phyloP scores from a whole-genome alignment of 2,888 invertebrate genomes.

The Netelia inedita region DNA sequence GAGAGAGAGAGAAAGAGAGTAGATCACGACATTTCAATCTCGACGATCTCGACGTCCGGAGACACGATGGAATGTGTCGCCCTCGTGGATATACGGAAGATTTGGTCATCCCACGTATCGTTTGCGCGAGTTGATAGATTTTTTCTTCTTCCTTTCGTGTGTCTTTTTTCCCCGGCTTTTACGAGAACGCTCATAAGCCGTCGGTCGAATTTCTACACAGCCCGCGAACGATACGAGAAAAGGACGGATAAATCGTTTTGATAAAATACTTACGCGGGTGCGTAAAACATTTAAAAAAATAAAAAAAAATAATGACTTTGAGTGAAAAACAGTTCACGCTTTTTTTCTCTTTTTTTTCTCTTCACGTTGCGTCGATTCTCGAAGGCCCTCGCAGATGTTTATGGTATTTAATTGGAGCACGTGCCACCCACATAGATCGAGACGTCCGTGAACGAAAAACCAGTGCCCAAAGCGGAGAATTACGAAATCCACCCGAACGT shows the following conservation, averaged over 20 bases:
- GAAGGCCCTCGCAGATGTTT: background rate
- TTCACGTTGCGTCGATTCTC: background rate
- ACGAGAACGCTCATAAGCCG: constrained; percentile 43
- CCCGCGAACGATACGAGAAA: constrained; percentile 41
- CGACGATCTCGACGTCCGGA: constrained; percentile 39
- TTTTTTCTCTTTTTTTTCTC: constrained; percentile 19
- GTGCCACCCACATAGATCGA: constrained; percentile 49
- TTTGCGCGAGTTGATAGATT: constrained; percentile 62
- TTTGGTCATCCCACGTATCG: constrained; percentile 70
- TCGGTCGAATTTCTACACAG: constrained; percentile 66
- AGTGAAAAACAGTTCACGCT: constrained; percentile 21
- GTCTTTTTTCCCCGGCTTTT: constrained; percentile 7
- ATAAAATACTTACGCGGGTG: constrained; percentile 12
- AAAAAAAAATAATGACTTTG: constrained; percentile 14
- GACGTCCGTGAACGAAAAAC: constrained; percentile 44
- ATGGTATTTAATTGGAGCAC: constrained; percentile 6
- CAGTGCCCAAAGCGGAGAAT: constrained; percentile 40
- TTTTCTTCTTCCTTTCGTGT: constrained; percentile 17
- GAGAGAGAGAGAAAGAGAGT: constrained; percentile 27
- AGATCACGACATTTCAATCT: constrained; percentile 51
- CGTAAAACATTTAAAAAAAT: background rate
- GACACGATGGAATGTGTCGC: constrained; percentile 57
- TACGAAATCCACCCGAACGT: constrained; percentile 46
- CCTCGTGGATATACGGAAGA: constrained; percentile 67
- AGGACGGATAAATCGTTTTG: constrained; percentile 41